Base-by-base conservation (phyloP, 2,113 vertebrate species). In the Sander vitreus region DNA sequence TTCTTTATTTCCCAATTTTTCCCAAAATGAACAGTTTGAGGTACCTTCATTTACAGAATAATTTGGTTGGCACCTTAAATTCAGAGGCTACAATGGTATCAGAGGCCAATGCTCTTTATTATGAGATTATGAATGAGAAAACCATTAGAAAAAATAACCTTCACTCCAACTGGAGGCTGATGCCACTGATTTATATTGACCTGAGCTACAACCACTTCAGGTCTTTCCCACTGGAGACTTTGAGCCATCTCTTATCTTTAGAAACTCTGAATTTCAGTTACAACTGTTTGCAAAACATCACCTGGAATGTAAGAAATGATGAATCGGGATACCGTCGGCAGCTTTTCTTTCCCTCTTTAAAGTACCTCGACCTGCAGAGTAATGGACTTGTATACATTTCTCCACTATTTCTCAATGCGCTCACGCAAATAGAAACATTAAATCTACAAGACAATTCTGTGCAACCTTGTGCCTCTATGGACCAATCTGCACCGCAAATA, bases 41-140 rank as follows among this genome's bases (percentile, higher is more conserved):
- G 50, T 93, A 95, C 84, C 86, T 97, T 66, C 90, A 97, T 86
- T 93, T 97, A 75, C 96, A 96, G 78, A 91, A 93, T 87, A 97
- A 96, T 66, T 75, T 85, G 14, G 74, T 97, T 5, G 84, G 85
- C 25, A 83, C 88, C 25, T 85, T 96, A 69, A 73, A 89, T 70
- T 85, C 87, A 14, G 88, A 86, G 8, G 74, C 69, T 4, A 48
- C 45, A 3, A 81, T 86, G 33, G 85, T 94, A n/a, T 85, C 85
- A 51, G 87, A 93, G 33, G 78, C 70, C 2, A 71, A 77, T 3
- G 84, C 78, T 70, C 92, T 62, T 67, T 95, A 96, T 63, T 10
- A 73, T 79, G 92, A 94, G 21, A 83, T 95, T 75, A 83, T 14
- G 33, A 73, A 43, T 25, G 85, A 73, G 21, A 90, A 82, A 10